Base-by-base conservation (phyloP, 92 coral and sea anemone genomes). In the Paragorgia papillata region DNA sequence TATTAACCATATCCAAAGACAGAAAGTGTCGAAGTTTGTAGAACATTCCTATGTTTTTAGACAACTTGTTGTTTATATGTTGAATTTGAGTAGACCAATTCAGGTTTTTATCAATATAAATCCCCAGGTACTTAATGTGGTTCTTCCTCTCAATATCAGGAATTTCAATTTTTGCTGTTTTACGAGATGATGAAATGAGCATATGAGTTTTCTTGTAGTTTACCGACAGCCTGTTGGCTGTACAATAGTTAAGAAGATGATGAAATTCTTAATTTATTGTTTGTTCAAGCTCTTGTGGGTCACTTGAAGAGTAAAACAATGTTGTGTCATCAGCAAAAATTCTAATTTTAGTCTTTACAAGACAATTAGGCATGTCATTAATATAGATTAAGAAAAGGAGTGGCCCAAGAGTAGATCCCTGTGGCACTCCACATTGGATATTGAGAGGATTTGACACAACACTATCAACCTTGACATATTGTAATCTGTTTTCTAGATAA, bases 271-370 rank as follows among this genome's bases (percentile, higher is more conserved):
- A 50, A 69, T 64, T 85, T 39, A 67, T 76, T 7, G 55, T 73
- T 28, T 37, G 10, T 24, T 64, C 82, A 17, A 80, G 57, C 22
- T 71, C 48, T 2, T 29, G 56, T 18, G 48, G 7, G n/a, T 81
- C 66, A 33, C 50, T 44, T 34, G 48, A 30, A 30, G 84, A 43
- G 35, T 81, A 86, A 39, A 83, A 79, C 9, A 82, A 54, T 49
- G 79, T 68, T 6, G 81, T 80, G 48, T 85, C 82, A 85, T 85
- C 85, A 31, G 89, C 85, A 80, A 85, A 85, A 4, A 80, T 60
- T 31, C 86, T 66, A 39, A 82, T 75, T 12, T 37, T 29, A 34
- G 62, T 57, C 48, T 60, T 74, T 10, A 41, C 9, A 10, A 76
- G 62, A 19, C 59, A 75, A 64, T 79, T 83, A 53, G 69, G 78